phyloP scores from a whole-genome alignment of 2,113 vertebrate genomes.

The Saccopteryx bilineata region DNA sequence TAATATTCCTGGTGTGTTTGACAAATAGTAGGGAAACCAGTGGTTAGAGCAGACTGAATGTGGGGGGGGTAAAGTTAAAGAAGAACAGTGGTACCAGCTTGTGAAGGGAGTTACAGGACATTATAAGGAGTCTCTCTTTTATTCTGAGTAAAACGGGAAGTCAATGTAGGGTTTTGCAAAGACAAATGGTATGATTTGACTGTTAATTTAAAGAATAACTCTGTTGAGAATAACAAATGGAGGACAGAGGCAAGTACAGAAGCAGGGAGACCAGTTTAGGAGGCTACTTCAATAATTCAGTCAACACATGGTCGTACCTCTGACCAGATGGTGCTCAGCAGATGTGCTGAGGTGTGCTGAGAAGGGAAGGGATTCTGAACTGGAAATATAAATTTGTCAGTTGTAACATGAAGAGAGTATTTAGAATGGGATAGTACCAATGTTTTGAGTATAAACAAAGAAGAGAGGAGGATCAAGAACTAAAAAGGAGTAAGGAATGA shows the following conservation, averaged over 20 bases:
- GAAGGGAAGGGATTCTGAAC: conserved; percentile 33
- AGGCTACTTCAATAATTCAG: background rate
- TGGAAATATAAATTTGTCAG: conserved; percentile 2
- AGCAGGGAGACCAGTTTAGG: background rate
- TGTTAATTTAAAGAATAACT: conserved; percentile 50
- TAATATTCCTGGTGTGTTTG: background rate
- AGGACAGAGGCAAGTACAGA: background rate
- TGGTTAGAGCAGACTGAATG: background rate
- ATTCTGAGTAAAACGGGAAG: conserved; percentile 35
- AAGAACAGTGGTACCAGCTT: background rate
- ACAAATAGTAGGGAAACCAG: background rate
- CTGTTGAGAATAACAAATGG: conserved; percentile 28
- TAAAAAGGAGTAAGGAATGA: background rate
- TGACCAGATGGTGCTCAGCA: background rate
- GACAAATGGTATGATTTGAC: background rate
- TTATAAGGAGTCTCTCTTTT: conserved; percentile 3
- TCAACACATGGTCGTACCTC: background rate
- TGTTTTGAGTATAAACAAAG: background rate
- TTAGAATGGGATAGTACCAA: background rate
- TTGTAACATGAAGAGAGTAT: background rate
- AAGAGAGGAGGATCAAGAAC: background rate
- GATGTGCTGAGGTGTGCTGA: background rate
- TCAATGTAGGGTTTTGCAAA: background rate
- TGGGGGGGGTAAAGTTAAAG: background rate
- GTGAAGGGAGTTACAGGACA: background rate